Evolutionary conservation across 2,888 invertebrate species (phyloP), one percentile per base, ranked within the genome.

Genomic region (Neoitamus cyanurus): DNA sequence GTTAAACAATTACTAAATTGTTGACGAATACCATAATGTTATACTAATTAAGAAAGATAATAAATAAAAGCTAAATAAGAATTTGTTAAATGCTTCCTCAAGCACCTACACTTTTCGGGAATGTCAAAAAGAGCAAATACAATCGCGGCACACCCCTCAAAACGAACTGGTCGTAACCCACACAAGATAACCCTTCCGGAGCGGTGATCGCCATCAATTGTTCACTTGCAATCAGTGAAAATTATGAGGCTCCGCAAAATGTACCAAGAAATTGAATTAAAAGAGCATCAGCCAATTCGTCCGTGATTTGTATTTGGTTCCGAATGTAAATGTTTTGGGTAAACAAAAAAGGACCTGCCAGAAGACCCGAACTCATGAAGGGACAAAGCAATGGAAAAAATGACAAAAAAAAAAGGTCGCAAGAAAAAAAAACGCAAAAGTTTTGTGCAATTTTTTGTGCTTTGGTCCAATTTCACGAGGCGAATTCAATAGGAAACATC

Each of bases 261-360:
- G 42, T 75, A 75, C 75, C 75, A 75, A 75, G 75, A 75, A 75
- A 75, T 75, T 75, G 42, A 75, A 75, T 75, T 75, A 75, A 75
- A 75, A 75, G 42, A 42, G 75, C 75, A 75, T 75, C 75, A 75
- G 28, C 42, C 75, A 75, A 75, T 37, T 75, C 75, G 75, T 42
- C 75, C 42, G 75, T 75, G 75, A 75, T 75, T 75, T 42, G 75
- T 75, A 75, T 75, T 75, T 75, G 75, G 42, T 34, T 75, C 42
- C 48, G 20, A 69, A 82, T 30, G 82, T 69, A 82, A 82, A 82
- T 82, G 20, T 37, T 82, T 82, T 82, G 36, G 20, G 36, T 37
- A 82, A 82, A 82, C 37, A 82, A 36, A 69, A 37, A 58, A 69
- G 68, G 69, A 58, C 25, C 58, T 58, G 20, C 9, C 1, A 20